Conservation (phyloP, 2,888 invertebrate species). For the Dicycla oo region DNA sequence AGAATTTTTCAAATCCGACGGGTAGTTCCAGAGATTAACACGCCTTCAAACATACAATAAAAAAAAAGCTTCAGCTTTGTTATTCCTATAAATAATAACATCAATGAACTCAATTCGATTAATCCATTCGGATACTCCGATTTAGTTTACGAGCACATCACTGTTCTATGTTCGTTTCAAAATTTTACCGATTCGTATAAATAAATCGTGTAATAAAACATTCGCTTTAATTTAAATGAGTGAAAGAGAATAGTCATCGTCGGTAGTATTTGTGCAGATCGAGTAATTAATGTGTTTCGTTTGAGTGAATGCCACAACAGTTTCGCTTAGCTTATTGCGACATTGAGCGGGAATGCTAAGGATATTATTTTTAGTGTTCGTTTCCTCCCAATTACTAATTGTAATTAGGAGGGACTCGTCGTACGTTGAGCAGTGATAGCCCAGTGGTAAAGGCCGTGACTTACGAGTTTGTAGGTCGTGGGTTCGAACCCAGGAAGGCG, state of each 20-base stretch:
- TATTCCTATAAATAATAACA: conserved; percentile 27
- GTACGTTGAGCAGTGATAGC: no score
- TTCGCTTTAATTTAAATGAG: conserved; percentile 30
- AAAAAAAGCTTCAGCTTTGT: no score
- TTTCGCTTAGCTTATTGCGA: background rate
- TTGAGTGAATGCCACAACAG: conserved; percentile 55
- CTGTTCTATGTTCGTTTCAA: conserved; percentile 7
- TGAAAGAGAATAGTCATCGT: conserved; percentile 28
- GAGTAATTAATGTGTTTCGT: conserved; percentile 45
- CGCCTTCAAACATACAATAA: no score
- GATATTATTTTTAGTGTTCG: conserved; percentile 9
- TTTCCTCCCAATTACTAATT: no score
- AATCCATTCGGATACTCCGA: conserved; percentile 12
- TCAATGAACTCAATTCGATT: conserved; percentile 25
- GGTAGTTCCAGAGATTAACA: no score
- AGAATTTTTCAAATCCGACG: no score
- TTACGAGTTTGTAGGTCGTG: no score
- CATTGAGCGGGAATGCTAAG: background rate
- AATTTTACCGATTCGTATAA: conserved; percentile 19
- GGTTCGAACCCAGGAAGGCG: no score
- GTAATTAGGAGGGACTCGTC: no score
- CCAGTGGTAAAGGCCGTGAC: no score
- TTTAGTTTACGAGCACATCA: conserved; percentile 36
- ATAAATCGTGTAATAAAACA: conserved; percentile 42
- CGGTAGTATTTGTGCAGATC: conserved; percentile 40